phyloP scores from a whole-genome alignment of 1,140 invertebrate genomes.

The Halictus rubicundus region DNA sequence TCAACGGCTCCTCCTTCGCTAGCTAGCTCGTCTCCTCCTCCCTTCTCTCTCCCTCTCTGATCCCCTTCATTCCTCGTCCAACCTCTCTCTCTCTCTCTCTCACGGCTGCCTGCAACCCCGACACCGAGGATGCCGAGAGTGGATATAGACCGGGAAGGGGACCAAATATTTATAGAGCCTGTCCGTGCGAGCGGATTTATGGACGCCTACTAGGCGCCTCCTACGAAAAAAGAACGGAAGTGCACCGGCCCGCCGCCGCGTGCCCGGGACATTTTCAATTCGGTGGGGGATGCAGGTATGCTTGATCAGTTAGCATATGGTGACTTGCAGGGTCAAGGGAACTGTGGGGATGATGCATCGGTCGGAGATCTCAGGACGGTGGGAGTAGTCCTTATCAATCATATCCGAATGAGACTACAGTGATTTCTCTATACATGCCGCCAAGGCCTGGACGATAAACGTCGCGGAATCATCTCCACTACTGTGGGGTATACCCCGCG shows the following conservation, averaged over 20 bases:
- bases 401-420: too few relatives aligned
- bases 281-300: background rate
- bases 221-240: slow-evolving; percentile 31
- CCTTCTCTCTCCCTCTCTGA: slow-evolving; percentile 12
- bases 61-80: slow-evolving; percentile 23
- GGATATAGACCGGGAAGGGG: slow-evolving; percentile 13
- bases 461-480: too few relatives aligned
- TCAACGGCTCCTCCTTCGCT: slow-evolving; percentile 42
- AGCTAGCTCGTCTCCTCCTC: slow-evolving; percentile 6
- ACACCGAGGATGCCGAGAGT: slow-evolving; percentile 32
- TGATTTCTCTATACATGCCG: too few relatives aligned
- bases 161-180: slow-evolving; percentile 63
- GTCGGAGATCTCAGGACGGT: too few relatives aligned
- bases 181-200: slow-evolving; percentile 50
- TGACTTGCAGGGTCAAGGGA: too few relatives aligned
- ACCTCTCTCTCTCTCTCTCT: too few relatives aligned
- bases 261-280: background rate
- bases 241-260: slow-evolving; percentile 20
- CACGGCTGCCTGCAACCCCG: slow-evolving; percentile 28
- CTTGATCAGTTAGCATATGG: too few relatives aligned
- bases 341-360: too few relatives aligned
- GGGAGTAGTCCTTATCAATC: too few relatives aligned
- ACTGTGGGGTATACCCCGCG: too few relatives aligned
- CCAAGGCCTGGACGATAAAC: too few relatives aligned
- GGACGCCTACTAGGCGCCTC: slow-evolving; percentile 23